Conservation (phyloP, 2,888 invertebrate genomes). For the Pandemis corylana region DNA sequence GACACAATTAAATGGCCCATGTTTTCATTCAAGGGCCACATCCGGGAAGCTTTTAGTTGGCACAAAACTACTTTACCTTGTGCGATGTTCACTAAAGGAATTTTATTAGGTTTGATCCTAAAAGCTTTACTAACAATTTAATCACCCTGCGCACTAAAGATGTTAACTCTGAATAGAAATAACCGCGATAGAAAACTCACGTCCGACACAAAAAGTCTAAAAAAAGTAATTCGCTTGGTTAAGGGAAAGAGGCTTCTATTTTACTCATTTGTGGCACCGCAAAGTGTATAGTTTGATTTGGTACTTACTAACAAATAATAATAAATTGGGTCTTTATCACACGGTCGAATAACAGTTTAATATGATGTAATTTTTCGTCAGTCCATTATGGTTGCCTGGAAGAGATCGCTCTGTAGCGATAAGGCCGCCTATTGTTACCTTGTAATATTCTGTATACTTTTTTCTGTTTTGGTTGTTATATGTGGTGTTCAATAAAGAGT, state of each 20-base stretch:
- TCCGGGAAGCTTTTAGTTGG: slow-evolving; percentile 66
- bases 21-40: slow-evolving; percentile 55
- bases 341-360: too few species aligned
- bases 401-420: too few species aligned
- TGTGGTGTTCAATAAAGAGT: too few species aligned
- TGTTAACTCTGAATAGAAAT: slow-evolving; percentile 48
- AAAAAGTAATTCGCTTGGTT: slow-evolving; percentile 24
- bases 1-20: slow-evolving; percentile 60
- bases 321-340: too few species aligned
- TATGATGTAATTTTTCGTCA: too few species aligned
- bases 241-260: neutral
- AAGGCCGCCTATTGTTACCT: too few species aligned
- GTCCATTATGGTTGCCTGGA: too few species aligned
- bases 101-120: slow-evolving; percentile 68
- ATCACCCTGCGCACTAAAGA: slow-evolving; percentile 59
- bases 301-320: neutral
- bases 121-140: slow-evolving; percentile 64
- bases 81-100: slow-evolving; percentile 63
- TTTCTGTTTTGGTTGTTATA: too few species aligned
- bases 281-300: neutral
- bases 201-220: slow-evolving; percentile 8
- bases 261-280: neutral
- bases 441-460: too few species aligned
- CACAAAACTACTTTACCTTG: slow-evolving; percentile 65
- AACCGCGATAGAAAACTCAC: slow-evolving; percentile 17